A percentile compares a stretch with the other conserved stretches of the same genome.
These are phyloP conservation scores for Epinotia demarniana DNA, from an alignment of 2,888 invertebrate species.

Conservation along the genomic window DNA sequence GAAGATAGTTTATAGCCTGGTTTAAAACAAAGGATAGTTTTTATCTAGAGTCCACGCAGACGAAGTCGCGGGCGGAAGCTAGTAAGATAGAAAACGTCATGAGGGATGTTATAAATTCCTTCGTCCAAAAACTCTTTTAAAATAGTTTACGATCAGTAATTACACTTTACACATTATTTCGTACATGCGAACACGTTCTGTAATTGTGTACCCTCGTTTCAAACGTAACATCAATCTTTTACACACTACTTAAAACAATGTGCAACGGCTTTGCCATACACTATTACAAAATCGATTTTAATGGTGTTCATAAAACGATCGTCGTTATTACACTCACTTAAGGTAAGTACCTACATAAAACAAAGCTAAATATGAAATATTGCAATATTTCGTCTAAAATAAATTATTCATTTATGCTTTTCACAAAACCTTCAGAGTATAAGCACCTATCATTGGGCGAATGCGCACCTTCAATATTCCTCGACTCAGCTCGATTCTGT, in stretches of 20 bases:
- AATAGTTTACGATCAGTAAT: neutral
- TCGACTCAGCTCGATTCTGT: neutral
- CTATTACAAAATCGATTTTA: conserved; percentile 33
- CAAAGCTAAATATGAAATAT: neutral
- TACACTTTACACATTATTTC: conserved; percentile 4
- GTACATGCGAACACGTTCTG: neutral
- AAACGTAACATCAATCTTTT: conserved; percentile 38
- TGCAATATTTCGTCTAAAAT: neutral
- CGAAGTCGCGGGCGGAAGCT: too few species aligned
- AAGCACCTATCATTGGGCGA: too few species aligned
- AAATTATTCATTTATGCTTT: too few species aligned
- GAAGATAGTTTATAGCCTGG: too few species aligned
- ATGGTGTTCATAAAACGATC: conserved; percentile 19
- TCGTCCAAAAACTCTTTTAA: neutral
- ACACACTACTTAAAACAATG: conserved; percentile 38
- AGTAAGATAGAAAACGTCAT: too few species aligned
- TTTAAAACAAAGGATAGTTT: too few species aligned
- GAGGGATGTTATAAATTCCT: too few species aligned
- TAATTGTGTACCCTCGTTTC: conserved; percentile 14
- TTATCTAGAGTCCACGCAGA: too few species aligned
- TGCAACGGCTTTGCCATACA: conserved; percentile 11
- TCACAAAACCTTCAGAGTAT: too few species aligned
- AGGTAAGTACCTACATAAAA: neutral
- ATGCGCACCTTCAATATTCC: too few species aligned
- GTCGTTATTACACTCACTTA: conserved; percentile 31